phyloP scores from a whole-genome alignment of 2,888 invertebrate species.

The Sinodicranocentrus sp. region DNA sequence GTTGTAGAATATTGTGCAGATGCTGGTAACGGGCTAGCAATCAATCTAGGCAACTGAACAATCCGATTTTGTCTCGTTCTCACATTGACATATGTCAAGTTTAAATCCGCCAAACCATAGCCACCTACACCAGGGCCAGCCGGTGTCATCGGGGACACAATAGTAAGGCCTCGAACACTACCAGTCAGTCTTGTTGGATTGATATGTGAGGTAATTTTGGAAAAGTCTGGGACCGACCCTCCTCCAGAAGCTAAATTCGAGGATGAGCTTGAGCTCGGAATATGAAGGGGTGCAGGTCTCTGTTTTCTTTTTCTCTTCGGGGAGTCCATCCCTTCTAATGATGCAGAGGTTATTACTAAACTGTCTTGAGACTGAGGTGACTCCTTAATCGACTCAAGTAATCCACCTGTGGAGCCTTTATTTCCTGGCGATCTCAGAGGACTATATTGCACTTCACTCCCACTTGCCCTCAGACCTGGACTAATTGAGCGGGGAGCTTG shows the following conservation, averaged over 20 bases:
- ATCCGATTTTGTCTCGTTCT: slow-evolving; percentile 56
- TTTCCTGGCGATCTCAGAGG: slow-evolving; percentile 42
- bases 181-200: slow-evolving; percentile 48
- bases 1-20: slow-evolving; percentile 29
- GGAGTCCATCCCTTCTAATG: not conserved
- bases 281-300: slow-evolving; percentile 52
- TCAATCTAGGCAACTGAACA: slow-evolving; percentile 49
- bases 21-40: slow-evolving; percentile 51
- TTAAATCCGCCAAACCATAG: slow-evolving; percentile 24
- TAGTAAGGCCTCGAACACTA: slow-evolving; percentile 50
- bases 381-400: slow-evolving; percentile 59
- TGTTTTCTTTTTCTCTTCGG: slow-evolving; percentile 46
- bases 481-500: slow-evolving; percentile 41
- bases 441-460: slow-evolving; percentile 15
- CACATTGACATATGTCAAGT: slow-evolving; percentile 53
- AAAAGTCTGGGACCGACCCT: slow-evolving; percentile 60
- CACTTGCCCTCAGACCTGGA: slow-evolving; percentile 33
- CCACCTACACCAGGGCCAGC: slow-evolving; percentile 32
- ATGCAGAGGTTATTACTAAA: too few relatives aligned
- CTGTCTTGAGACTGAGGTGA: slow-evolving; percentile 31
- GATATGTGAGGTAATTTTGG: slow-evolving; percentile 61
- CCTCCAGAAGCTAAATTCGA: slow-evolving; percentile 25
- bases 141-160: slow-evolving; percentile 50
- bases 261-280: slow-evolving; percentile 37
- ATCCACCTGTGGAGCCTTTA: slow-evolving; percentile 57